Base-by-base conservation (phyloP, 2,888 invertebrate species). In the Itoplectis maculator region DNA sequence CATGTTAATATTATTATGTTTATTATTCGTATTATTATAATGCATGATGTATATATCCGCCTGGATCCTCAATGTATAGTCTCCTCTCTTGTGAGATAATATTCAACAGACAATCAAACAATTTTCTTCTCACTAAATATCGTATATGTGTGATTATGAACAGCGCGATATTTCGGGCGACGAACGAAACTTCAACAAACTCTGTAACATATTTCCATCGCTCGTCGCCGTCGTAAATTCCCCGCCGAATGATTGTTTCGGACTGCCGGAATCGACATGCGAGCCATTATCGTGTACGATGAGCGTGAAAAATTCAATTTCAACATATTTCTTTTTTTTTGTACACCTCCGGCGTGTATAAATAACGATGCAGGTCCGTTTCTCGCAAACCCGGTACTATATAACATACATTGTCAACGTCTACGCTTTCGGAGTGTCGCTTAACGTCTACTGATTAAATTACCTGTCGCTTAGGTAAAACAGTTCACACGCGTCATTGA, bases 381-480 rank as follows among this genome's bases (percentile, higher is more conserved):
- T 15, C n/a, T 56, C 47, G 15, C 13, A 56, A 74, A 40, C 65
- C 49, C 59, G 20, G 42, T 70, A 23, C 18, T 51, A 49, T 61
- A 63, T 29, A 23, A 35, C 47, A 63, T 35, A 47, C 29, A 79
- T 72, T 65, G 47, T 56, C 56, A 70, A 66, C 61, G 45, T 66
- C 49, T 79, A 66, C 20, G 56, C 42, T 75, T 61, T n/a, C n/a
- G n/a, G 3, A 13, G 37, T 72, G 49, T 61, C 56, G 20, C 72
- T 75, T 66, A 59, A n/a, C 9, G 13, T 72, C 75, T 79, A 79
- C 59, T 63, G 80, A 83, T 75, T 75, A 83, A 81, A n/a, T n/a
- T 70, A 65, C 42, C 54, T 77, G 74, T 75, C 40, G 7, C 11
- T 66, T 65, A 65, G n/a, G 70, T 65, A 49, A 70, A 68, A 66